Conservation (phyloP, 2,113 vertebrate genomes). For the Ictalurus punctatus region DNA sequence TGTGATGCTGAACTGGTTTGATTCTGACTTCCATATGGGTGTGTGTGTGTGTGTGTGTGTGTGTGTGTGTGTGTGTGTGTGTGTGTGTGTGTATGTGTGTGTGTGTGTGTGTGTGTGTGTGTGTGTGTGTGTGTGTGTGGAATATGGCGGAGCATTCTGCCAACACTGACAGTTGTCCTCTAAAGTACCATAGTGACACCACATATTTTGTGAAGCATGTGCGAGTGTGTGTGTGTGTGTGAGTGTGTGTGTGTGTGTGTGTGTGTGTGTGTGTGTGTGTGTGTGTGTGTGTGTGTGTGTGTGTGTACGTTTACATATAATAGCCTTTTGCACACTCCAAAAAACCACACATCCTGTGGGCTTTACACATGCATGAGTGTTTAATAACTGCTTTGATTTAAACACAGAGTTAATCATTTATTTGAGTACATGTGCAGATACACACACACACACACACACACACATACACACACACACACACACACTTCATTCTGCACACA, state of each 20-base stretch:
- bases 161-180: not conserved
- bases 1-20: constrained; percentile 27
- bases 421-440: not conserved
- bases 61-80: constrained; percentile 3
- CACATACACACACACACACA: not conserved
- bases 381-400: not conserved
- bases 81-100: constrained; percentile 12
- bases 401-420: constrained; percentile 24
- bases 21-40: constrained; percentile 9
- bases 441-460: not conserved
- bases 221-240: not conserved
- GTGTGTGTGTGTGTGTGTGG: constrained; percentile 3
- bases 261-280: not conserved
- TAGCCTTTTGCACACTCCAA: not conserved
- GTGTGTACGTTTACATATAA: not conserved
- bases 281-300: not conserved
- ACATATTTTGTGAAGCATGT: not conserved
- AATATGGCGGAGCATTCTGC: not conserved
- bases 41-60: constrained; percentile 5
- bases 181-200: not conserved
- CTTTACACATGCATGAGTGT: not conserved
- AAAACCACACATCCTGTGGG: not conserved
- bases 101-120: not conserved
- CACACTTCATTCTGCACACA: not conserved
- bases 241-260: not conserved